Evolutionary conservation across 2,797 vertebrate species (phyloP).

Genomic region (Myripristis murdjan): DNA sequence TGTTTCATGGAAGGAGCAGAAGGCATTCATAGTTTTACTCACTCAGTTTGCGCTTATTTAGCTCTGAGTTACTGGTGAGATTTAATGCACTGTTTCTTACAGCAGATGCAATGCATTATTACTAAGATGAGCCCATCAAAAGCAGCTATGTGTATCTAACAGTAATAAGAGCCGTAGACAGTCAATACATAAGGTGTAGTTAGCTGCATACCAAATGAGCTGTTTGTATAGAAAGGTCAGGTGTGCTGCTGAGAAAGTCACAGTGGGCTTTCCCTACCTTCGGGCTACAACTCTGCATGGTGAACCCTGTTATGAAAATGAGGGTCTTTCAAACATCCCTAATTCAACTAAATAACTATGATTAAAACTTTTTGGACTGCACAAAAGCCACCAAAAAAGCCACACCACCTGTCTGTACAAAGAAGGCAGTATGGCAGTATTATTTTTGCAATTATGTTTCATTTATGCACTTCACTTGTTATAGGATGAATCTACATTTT

Average conservation of each 20-base stretch:
- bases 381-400: not conserved
- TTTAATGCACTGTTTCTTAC: constrained; percentile 30
- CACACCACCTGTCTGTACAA: no score
- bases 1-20: not conserved
- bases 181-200: not conserved
- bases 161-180: constrained; percentile 38
- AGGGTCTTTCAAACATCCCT: not conserved
- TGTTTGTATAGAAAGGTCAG: constrained; percentile 40
- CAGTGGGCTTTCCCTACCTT: not conserved
- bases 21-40: not conserved
- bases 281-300: constrained; percentile 7
- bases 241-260: constrained; percentile 27
- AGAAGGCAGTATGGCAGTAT: no score
- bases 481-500: no score
- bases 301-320: not conserved
- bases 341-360: constrained; percentile 7
- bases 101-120: constrained; percentile 15
- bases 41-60: constrained; percentile 25
- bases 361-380: constrained; percentile 29
- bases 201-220: constrained; percentile 33
- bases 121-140: constrained; percentile 28
- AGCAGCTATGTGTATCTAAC: constrained; percentile 46
- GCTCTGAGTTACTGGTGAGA: constrained; percentile 30
- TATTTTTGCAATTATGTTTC: no score
- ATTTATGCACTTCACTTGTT: no score